A percentile compares a stretch with the other conserved stretches of the same genome.
phyloP scores from a whole-genome alignment of 2,888 invertebrate species.

The Nudaria mundana region DNA sequence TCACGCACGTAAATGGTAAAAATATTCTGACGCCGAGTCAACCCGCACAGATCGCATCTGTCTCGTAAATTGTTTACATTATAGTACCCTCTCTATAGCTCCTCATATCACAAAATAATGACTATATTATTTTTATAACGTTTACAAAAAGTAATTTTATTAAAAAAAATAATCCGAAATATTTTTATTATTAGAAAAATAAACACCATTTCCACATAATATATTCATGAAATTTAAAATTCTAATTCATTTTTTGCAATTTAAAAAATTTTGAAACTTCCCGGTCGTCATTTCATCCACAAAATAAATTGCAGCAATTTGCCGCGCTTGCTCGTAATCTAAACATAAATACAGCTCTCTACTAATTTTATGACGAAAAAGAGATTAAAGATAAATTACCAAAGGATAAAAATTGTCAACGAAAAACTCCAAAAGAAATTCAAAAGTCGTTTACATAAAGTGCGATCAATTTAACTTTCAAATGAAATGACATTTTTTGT shows the following conservation, averaged over 20 bases:
- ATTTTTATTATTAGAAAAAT: constrained; percentile 4
- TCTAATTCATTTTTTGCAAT: constrained; percentile 13
- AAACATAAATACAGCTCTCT: constrained; percentile 5
- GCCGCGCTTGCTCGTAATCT: constrained; percentile 1
- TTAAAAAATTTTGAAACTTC: constrained; percentile 5
- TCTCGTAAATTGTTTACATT: too few species aligned
- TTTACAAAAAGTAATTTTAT: background rate
- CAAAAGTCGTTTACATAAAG: constrained; percentile 41
- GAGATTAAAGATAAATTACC: constrained; percentile 19
- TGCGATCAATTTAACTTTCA: constrained; percentile 39
- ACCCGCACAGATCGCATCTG: constrained; percentile 4
- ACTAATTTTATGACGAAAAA: constrained; percentile 12
- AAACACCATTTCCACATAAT: constrained; percentile 7
- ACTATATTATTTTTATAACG: background rate
- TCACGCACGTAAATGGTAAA: constrained; percentile 29
- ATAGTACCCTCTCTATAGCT: too few species aligned
- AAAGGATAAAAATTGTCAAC: constrained; percentile 18
- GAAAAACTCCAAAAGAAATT: constrained; percentile 28
- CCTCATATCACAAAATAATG: constrained; percentile 1
- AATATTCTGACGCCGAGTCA: constrained; percentile 17
- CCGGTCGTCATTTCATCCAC: background rate
- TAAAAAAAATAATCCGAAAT: background rate
- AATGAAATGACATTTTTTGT: constrained; percentile 17
- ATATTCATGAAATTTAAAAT: constrained; percentile 14
- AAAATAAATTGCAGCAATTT: constrained; percentile 1